phyloP scores from a whole-genome alignment of 2,888 invertebrate species.

The Didymodactylos carnosus region DNA sequence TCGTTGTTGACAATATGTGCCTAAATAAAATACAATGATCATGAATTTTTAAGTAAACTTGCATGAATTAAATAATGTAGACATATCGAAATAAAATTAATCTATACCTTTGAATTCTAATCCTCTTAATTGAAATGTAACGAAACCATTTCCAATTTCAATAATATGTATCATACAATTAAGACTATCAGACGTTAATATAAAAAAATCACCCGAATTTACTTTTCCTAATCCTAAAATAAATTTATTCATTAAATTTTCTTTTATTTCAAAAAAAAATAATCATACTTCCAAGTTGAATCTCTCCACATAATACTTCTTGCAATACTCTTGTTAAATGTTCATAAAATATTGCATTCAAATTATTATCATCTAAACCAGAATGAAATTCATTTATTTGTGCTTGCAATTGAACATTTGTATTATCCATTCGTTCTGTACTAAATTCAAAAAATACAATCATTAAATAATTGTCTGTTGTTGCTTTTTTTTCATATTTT shows the following conservation, averaged over 20 bases:
- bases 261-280: conserved; percentile 17
- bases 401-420: conserved; percentile 77
- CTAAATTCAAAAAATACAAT: conserved; percentile 21
- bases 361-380: conserved; percentile 73
- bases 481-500: conserved; percentile 5
- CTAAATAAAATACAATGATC: conserved; percentile 20
- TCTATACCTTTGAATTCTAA: conserved; percentile 63
- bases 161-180: conserved; percentile 94
- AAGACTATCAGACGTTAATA: conserved; percentile 86
- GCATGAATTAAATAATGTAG: background rate
- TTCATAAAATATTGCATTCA: conserved; percentile 97
- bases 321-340: conserved; percentile 86
- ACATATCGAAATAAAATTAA: background rate
- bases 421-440: conserved; percentile 84
- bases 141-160: conserved; percentile 86
- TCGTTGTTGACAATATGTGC: conserved; percentile 94
- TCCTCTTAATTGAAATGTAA: conserved; percentile 89
- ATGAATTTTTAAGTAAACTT: background rate
- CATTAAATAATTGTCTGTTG: background rate
- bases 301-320: conserved; percentile 77
- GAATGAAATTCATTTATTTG: conserved; percentile 50
- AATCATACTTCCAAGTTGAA: conserved; percentile 47
- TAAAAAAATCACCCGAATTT: conserved; percentile 89
- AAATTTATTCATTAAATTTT: conserved; percentile 24
- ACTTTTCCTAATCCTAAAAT: conserved; percentile 71